A percentile compares a stretch with the other conserved stretches of the same genome.
Conservation (phyloP, 2,888 invertebrate genomes). For the Chironomus tentans region DNA sequence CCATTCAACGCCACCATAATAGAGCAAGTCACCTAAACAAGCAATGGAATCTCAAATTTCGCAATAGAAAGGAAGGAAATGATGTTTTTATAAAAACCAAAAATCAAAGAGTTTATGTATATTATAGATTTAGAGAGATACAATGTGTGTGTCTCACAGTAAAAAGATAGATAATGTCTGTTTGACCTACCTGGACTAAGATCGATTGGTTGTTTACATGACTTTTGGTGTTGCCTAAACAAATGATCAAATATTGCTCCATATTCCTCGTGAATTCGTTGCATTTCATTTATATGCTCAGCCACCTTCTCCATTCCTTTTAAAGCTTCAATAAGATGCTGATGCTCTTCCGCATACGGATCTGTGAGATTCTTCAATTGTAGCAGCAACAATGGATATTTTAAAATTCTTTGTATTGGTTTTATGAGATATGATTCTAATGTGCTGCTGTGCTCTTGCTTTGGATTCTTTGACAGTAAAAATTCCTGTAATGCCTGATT, state of each 20-base stretch:
- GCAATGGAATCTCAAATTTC: slow-evolving; percentile 21
- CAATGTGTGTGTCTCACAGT: not conserved
- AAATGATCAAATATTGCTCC: slow-evolving; percentile 97
- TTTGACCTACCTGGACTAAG: slow-evolving; percentile 65
- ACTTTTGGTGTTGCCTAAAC: slow-evolving; percentile 89
- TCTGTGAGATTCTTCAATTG: slow-evolving; percentile 91
- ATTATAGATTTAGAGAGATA: too few relatives aligned
- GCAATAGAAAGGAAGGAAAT: not conserved
- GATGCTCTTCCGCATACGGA: slow-evolving; percentile 85
- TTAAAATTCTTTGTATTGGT: slow-evolving; percentile 95
- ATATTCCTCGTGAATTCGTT: slow-evolving; percentile 98
- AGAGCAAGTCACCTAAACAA: slow-evolving; percentile 75
- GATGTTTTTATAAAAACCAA: not conserved
- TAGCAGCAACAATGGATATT: slow-evolving; percentile 90
- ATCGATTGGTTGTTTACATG: slow-evolving; percentile 90
- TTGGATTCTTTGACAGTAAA: slow-evolving; percentile 85
- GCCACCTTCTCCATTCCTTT: slow-evolving; percentile 98
- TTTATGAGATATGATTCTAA: slow-evolving; percentile 97
- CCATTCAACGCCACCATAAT: slow-evolving; percentile 98
- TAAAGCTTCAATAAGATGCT: slow-evolving; percentile 86
- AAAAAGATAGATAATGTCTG: slow-evolving; percentile 5
- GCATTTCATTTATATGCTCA: slow-evolving; percentile 99
- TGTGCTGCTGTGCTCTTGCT: slow-evolving; percentile 93
- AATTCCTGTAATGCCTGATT: slow-evolving; percentile 95
- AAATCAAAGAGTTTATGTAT: too few relatives aligned